Conservation (phyloP, 1,140 invertebrate genomes). For the Bicyclus anynana region DNA sequence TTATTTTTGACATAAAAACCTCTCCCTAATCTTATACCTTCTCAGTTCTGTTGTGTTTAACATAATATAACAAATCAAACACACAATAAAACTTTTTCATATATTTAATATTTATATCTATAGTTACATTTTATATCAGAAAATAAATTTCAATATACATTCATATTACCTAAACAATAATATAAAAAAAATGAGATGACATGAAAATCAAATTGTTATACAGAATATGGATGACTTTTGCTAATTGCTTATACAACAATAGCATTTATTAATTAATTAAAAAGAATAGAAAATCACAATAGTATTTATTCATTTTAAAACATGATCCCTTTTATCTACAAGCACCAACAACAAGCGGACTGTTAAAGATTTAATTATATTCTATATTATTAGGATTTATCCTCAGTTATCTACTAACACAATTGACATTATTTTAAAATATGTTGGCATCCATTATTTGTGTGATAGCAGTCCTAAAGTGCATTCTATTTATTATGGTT, state of each 20-base stretch:
- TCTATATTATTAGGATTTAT: neutral
- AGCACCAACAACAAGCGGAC: slow-evolving; percentile 56
- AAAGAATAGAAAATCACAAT: neutral
- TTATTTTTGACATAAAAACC: no score
- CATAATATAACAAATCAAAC: neutral
- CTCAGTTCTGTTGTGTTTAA: no score
- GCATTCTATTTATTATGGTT: neutral
- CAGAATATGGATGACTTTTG: no score
- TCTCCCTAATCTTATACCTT: no score
- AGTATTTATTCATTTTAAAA: neutral
- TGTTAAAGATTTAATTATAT: slow-evolving; percentile 13
- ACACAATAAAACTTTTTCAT: neutral
- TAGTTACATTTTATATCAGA: slow-evolving; percentile 4
- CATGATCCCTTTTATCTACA: slow-evolving; percentile 45
- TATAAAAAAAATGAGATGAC: neutral
- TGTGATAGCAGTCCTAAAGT: neutral
- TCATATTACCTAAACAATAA: neutral
- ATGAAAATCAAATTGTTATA: no score
- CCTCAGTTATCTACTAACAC: neutral
- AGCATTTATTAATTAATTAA: no score
- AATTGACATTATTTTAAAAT: slow-evolving; percentile 14
- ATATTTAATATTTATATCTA: slow-evolving; percentile 2
- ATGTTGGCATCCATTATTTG: neutral
- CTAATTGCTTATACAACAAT: no score
- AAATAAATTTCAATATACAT: slow-evolving; percentile 10